Base-by-base conservation (phyloP, 2,113 vertebrate genomes). In the Plotosus lineatus region DNA sequence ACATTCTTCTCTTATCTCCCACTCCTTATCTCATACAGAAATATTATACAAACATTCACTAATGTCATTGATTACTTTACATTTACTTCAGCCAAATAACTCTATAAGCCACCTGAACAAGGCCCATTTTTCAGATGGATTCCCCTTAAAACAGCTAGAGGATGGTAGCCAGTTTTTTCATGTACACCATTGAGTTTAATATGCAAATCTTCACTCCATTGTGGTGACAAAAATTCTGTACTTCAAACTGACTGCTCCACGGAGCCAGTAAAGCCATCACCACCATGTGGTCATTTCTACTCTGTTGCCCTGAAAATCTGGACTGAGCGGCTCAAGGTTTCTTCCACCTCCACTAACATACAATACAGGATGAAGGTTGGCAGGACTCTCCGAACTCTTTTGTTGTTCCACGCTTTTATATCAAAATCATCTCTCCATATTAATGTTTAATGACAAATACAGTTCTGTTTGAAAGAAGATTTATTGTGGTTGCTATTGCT, bases 241-340 rank as follows among this genome's bases (percentile, higher is more conserved):
- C 81, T 86, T 69, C 42, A 72, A 86, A 26, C 75, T 84, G 63
- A 87, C 50, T 56, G 78, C 78, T 78, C 83, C 79, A 14, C 2
- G 6, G 74, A 85, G 85, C 73, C 82, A 85, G 66, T 88, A 92
- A 92, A 90, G 81, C 63, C 68, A 82, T 65, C 12, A 61, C 72
- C 82, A 78, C 51, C 66, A 84, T 68, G 86, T 71, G 61, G 76
- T 85, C 81, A 80, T 76, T 46, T 87, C 79, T 74, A 84, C 55
- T 69, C 46, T 31, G 61, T 79, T 80, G 26, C 46, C 36, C n/a
- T 38, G 26, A 68, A 33, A 36, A 58, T 5, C 6, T 33, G 36
- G 17, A 28, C 1, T 1, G 51, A 46, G 36, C 4, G 19, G 61
- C 61, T 48, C 53, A 36, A 42, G 61, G 21, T 78, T 51, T 33